Conservation (phyloP, 2,888 invertebrate species). For the Oegoconia quadripuncta region DNA sequence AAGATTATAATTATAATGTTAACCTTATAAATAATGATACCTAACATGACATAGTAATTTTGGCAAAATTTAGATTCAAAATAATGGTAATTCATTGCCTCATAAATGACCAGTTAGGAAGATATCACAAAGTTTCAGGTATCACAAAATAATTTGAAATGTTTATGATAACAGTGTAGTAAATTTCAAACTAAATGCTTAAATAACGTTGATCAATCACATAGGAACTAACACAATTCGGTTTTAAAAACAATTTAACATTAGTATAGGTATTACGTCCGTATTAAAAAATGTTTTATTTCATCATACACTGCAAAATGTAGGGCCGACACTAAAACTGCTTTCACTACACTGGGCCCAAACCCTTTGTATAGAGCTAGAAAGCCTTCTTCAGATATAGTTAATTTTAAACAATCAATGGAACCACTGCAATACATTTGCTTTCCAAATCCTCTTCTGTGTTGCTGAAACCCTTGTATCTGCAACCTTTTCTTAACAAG, state of each 20-base stretch:
- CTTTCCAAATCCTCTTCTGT: conserved; percentile 84
- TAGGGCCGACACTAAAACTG: conserved; percentile 89
- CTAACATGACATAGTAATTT: conserved; percentile 36
- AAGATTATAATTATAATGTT: conserved; percentile 19
- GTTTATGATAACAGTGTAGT: no score
- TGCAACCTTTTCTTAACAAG: conserved; percentile 93
- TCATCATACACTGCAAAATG: conserved; percentile 95
- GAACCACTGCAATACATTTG: conserved; percentile 86
- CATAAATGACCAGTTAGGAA: neutral
- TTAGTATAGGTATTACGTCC: neutral
- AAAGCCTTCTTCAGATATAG: conserved; percentile 84
- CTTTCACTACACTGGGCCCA: conserved; percentile 92
- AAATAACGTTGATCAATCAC: no score
- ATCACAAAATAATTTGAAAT: neutral
- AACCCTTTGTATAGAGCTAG: conserved; percentile 91
- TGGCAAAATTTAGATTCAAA: conserved; percentile 8
- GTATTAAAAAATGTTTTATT: conserved; percentile 56
- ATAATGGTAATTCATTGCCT: neutral
- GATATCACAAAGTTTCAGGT: neutral
- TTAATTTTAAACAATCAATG: conserved; percentile 82
- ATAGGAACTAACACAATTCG: conserved; percentile 1
- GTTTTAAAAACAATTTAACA: neutral
- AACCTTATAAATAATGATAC: no score
- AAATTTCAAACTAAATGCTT: no score
- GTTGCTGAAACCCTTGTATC: conserved; percentile 90